Evolutionary conservation across 2,888 invertebrate species (phyloP), one percentile per base, ranked within the genome.

Genomic region (Apodemia duryi): DNA sequence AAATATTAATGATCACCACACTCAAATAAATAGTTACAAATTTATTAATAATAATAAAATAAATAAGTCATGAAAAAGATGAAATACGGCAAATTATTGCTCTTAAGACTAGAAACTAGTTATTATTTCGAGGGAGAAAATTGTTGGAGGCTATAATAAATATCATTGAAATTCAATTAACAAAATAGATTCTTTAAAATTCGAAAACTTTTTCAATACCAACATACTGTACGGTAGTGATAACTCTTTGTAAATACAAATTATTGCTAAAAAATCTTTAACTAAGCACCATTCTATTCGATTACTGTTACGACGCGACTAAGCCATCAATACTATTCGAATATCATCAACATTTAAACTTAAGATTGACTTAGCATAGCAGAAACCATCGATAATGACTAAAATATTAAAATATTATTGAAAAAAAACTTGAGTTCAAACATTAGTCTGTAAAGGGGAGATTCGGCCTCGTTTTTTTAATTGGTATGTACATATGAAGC

Each of bases 241-340:
- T 75, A 79, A 82, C 79, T 80, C 76, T 71, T 79, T 86, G 85
- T 84, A 85, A 84, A 84, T 85, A 86, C 74, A 72, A 75, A 79
- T 84, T 82, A 86, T 77, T 75, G 74, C 84, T 89, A 88, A 86
- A 80, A 78, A 88, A 86, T 75, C 72, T 71, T 86, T 79, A 77
- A 85, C 88, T 89, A 91, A 91, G 91, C 91, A 91, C 91, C 91
- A 89, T 89, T 91, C 88, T 91, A 91, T 91, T 91, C 91, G 90
- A 90, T 91, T 81, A 84, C 85, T 82, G 86, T 87, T 86, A 84
- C 81, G 72, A 76, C 75, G 82, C 85, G 88, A 91, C 88, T 88
- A 86, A 89, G 84, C 85, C 80, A 83, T 85, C 82, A 87, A 88
- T 88, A 89, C 86, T 87, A 79, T 82, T 77, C 78, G 81, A 82